Evolutionary conservation across 2,888 invertebrate genomes (phyloP).

Genomic region (Cotesia congregata): DNA sequence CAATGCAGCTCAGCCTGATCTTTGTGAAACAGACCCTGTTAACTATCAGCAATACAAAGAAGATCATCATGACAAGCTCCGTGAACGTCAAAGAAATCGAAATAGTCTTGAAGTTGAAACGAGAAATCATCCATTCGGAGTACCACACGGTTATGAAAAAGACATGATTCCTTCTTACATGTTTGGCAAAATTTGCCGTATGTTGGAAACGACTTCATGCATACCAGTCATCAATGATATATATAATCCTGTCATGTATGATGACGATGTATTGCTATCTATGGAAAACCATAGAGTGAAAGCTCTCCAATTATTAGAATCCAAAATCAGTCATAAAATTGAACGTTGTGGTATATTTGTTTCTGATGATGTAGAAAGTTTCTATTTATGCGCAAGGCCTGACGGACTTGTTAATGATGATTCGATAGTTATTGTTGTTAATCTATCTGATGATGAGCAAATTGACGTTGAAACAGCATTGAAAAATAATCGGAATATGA

Average conservation of each 20-base stretch:
- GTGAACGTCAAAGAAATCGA: neutral
- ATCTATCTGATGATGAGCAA: neutral
- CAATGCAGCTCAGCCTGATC: neutral
- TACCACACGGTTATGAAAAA: neutral
- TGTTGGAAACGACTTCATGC: neutral
- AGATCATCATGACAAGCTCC: neutral
- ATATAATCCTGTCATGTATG: neutral
- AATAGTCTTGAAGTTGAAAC: neutral
- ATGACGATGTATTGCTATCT: neutral
- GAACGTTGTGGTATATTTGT: neutral
- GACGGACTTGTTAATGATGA: neutral
- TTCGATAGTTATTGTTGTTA: neutral
- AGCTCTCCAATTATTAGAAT: too few relatives aligned
- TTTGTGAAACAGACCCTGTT: neutral
- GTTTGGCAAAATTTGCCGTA: neutral
- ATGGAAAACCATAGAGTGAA: too few relatives aligned
- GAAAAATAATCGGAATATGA: neutral
- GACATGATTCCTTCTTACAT: neutral
- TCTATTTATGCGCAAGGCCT: neutral
- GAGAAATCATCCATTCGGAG: neutral
- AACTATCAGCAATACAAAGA: neutral
- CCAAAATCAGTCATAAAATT: neutral
- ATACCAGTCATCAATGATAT: neutral
- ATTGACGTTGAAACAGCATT: neutral
- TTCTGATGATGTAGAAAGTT: neutral